Conservation (phyloP, 2,113 vertebrate genomes). For the Pluvianellus socialis region DNA sequence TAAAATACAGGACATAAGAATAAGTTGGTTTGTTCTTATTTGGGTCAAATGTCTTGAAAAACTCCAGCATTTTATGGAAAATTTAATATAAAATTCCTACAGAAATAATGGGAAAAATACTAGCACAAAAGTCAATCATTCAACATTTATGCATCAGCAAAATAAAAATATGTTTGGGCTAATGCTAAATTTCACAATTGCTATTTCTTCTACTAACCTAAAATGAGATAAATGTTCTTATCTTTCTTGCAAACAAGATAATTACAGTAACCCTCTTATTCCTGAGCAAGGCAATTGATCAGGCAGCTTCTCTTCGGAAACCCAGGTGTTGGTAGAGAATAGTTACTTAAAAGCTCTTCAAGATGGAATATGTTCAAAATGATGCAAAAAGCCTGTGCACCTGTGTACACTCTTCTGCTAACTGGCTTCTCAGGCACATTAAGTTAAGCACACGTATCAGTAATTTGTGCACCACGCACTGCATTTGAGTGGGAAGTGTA, state of each 20-base stretch:
- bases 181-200: constrained; percentile 2
- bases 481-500: not conserved
- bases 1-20: not conserved
- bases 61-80: not conserved
- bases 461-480: not conserved
- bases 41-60: not conserved
- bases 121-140: not conserved
- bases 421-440: not conserved
- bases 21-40: not conserved
- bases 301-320: not conserved
- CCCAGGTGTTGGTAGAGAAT: not conserved
- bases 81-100: not conserved
- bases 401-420: not conserved
- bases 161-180: not conserved
- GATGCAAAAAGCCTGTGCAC: not conserved
- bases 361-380: not conserved
- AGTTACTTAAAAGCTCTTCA: not conserved
- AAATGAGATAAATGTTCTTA: constrained; percentile 36
- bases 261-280: constrained; percentile 20
- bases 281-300: not conserved
- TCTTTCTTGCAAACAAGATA: constrained; percentile 37
- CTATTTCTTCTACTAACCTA: not conserved
- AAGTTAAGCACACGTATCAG: not conserved
- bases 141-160: not conserved
- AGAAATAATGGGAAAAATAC: not conserved